A percentile compares a stretch with the other conserved stretches of the same genome.
phyloP scores from a whole-genome alignment of 2,113 vertebrate genomes.

The Pelusios castaneus region DNA sequence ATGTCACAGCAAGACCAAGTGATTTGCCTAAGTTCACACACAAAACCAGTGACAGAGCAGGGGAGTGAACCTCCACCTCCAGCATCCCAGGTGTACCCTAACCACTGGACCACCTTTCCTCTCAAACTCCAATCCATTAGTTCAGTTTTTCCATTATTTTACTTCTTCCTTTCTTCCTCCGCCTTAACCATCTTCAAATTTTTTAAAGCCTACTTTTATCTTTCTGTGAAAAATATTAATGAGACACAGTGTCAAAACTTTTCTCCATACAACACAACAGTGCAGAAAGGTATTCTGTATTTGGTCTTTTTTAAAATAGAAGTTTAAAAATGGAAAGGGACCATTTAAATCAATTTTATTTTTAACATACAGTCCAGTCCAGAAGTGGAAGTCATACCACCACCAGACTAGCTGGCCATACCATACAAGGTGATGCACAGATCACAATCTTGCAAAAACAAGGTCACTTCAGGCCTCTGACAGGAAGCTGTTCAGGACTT shows the following conservation, averaged over 20 bases:
- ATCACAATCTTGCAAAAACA: not conserved
- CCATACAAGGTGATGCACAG: not conserved
- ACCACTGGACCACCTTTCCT: not conserved
- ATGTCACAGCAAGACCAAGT: not conserved
- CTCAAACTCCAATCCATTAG: not conserved
- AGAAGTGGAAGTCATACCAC: not conserved
- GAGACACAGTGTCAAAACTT: not conserved
- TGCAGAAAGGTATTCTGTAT: not conserved
- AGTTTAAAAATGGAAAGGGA: constrained; percentile 4
- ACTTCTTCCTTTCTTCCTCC: not conserved
- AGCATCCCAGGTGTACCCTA: not conserved
- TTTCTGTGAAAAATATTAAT: not conserved
- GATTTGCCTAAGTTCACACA: not conserved
- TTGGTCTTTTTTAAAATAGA: not conserved
- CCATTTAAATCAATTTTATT: not conserved
- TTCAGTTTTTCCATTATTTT: not conserved
- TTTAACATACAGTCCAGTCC: not conserved
- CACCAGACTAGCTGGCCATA: not conserved
- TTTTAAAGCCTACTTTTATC: not conserved
- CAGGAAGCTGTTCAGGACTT: constrained; percentile 10
- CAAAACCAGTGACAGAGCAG: not conserved
- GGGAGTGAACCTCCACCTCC: not conserved
- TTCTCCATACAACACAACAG: not conserved
- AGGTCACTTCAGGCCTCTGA: not conserved
- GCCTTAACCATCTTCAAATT: not conserved